Conservation (phyloP, 2,888 invertebrate species). For the Calameuta pallipes region DNA sequence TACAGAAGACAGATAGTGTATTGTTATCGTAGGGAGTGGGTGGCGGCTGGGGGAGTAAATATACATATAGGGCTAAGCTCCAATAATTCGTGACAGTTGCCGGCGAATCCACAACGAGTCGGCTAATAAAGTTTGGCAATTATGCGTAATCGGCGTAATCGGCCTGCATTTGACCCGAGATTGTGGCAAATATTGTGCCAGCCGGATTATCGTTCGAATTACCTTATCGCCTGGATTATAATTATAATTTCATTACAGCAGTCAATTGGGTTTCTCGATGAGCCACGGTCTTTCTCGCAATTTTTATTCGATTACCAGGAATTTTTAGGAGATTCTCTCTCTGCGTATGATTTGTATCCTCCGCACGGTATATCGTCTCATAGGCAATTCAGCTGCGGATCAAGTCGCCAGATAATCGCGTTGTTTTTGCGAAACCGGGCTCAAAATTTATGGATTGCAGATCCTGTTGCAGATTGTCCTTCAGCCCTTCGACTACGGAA, state of each 20-base stretch:
- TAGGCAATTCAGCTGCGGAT: too few species aligned
- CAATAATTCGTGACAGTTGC: neutral
- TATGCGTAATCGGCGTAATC: neutral
- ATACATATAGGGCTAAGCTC: neutral
- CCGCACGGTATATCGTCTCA: too few species aligned
- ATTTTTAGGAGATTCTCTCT: too few species aligned
- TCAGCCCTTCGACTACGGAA: too few species aligned
- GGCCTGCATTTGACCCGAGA: neutral
- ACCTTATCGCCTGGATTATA: neutral
- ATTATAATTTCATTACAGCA: neutral
- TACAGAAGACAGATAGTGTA: neutral
- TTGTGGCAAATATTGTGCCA: neutral
- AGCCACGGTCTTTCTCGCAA: neutral
- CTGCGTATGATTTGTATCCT: too few species aligned
- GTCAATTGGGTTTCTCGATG: neutral
- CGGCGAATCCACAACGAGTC: neutral
- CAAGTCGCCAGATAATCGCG: too few species aligned
- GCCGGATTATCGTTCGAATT: neutral
- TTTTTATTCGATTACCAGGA: neutral
- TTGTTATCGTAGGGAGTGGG: neutral
- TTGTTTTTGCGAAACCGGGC: too few species aligned
- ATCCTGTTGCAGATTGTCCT: too few species aligned
- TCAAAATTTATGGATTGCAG: too few species aligned
- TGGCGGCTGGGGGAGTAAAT: neutral
- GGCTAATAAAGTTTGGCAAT: neutral